A percentile compares a stretch with the other conserved stretches of the same genome.
Evolutionary conservation across 2,113 vertebrate genomes (phyloP).

Genomic region (Clarias gariepinus): DNA sequence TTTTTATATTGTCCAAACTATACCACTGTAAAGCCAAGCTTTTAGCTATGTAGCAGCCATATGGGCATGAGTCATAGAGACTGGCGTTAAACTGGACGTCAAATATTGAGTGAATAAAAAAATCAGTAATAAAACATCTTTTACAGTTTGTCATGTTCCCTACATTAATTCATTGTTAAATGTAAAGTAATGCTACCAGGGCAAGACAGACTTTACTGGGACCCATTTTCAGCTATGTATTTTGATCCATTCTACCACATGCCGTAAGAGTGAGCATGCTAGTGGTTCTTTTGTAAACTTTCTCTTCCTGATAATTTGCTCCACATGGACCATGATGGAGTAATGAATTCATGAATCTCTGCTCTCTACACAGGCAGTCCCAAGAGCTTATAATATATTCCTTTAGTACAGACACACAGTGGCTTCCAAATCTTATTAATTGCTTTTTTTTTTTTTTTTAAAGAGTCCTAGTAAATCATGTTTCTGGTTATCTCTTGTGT

Average conservation of each 20-base stretch:
- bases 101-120: not conserved
- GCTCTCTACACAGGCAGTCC: slow-evolving; percentile 10
- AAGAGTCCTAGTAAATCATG: not conserved
- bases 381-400: not conserved
- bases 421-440: not conserved
- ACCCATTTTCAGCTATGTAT: slow-evolving; percentile 23
- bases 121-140: not conserved
- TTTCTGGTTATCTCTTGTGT: not conserved
- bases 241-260: slow-evolving; percentile 8
- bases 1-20: slow-evolving; percentile 43
- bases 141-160: not conserved
- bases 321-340: slow-evolving; percentile 50
- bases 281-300: slow-evolving; percentile 32
- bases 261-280: slow-evolving; percentile 48
- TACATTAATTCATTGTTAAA: not conserved
- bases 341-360: slow-evolving; percentile 48
- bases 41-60: slow-evolving; percentile 32
- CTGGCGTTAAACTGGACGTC: not conserved
- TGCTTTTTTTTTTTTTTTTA: not conserved
- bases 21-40: not conserved
- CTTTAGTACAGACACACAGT: not conserved
- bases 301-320: slow-evolving; percentile 52
- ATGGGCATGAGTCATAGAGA: slow-evolving; percentile 33
- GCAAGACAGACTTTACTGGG: slow-evolving; percentile 13
- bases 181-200: not conserved